Evolutionary conservation across 1,140 invertebrate species (phyloP).

Genomic region (Anastatus disparis): DNA sequence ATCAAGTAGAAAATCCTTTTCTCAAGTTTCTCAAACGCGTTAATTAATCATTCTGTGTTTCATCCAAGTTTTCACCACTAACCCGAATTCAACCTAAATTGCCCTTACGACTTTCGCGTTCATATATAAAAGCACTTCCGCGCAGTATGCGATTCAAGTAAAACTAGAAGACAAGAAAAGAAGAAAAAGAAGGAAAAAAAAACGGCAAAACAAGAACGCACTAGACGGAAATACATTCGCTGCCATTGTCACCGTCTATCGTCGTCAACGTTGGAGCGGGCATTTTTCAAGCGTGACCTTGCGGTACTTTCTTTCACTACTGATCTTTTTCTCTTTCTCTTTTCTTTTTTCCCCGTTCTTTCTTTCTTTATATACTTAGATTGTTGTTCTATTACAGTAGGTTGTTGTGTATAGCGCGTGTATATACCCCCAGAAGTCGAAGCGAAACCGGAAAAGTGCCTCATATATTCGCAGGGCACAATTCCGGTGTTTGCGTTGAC

Average conservation of each 20-base stretch:
- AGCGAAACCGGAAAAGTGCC: conserved; percentile 23
- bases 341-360: not conserved
- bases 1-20: too few species aligned
- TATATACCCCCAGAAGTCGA: not conserved
- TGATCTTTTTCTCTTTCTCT: not conserved
- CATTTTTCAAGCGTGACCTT: conserved; percentile 25
- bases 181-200: not conserved
- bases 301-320: too few species aligned
- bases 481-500: not conserved
- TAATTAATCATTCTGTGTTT: too few species aligned
- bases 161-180: too few species aligned
- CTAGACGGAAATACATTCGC: not conserved
- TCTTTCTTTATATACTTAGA: too few species aligned
- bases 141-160: too few species aligned
- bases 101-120: too few species aligned
- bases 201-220: not conserved
- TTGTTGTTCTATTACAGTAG: too few species aligned
- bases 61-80: too few species aligned
- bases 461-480: not conserved
- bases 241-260: not conserved
- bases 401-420: not conserved
- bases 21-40: too few species aligned
- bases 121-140: too few species aligned
- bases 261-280: not conserved
- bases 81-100: too few species aligned